Conservation (phyloP, 2,113 vertebrate species). For the Notarius lentiginosus region DNA sequence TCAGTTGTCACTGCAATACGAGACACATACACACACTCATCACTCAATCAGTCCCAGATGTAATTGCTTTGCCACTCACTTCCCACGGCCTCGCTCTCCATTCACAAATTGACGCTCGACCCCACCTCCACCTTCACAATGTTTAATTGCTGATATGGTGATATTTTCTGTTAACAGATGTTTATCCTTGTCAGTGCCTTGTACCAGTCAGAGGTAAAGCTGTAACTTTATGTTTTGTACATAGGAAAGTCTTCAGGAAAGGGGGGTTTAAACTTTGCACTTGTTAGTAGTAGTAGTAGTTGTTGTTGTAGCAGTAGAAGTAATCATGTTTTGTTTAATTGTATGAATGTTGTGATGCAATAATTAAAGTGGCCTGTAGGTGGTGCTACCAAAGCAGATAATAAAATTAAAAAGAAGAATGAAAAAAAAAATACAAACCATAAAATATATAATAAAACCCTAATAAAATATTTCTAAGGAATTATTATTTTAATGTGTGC, state of each 20-base stretch:
- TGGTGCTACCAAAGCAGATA: background rate
- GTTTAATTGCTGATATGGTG: background rate
- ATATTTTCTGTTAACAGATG: background rate
- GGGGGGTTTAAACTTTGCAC: background rate
- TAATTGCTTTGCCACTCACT: too few relatives aligned
- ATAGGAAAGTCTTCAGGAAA: background rate
- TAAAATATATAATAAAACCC: background rate
- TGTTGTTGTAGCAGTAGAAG: background rate
- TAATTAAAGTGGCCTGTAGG: constrained; percentile 1
- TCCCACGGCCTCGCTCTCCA: too few relatives aligned
- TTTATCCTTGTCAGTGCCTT: background rate
- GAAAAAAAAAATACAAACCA: background rate
- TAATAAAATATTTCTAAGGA: background rate
- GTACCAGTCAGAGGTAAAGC: background rate
- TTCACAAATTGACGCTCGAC: too few relatives aligned
- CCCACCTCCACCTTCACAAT: too few relatives aligned
- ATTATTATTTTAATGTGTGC: background rate
- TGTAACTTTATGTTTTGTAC: background rate
- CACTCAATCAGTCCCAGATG: too few relatives aligned
- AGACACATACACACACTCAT: too few relatives aligned
- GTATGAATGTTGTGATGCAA: background rate
- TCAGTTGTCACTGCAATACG: too few relatives aligned
- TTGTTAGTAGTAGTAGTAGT: background rate
- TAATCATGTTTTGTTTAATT: background rate
- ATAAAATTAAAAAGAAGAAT: background rate